Conservation (phyloP, 2,113 vertebrate species). For the Amblyopsis rosae region DNA sequence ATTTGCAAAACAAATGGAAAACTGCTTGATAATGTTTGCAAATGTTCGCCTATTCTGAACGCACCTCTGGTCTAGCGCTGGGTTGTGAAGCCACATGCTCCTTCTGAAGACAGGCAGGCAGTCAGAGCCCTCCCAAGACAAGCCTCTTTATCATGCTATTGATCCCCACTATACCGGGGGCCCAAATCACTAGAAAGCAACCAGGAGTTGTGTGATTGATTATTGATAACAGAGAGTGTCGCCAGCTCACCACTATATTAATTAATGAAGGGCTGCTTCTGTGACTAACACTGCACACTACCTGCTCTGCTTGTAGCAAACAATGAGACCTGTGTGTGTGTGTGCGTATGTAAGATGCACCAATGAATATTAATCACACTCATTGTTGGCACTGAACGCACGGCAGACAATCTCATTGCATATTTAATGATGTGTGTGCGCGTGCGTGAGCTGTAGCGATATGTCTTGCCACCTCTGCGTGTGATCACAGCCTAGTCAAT, state of each 20-base stretch:
- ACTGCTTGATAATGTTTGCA: too few relatives aligned
- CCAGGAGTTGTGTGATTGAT: constrained; percentile 47
- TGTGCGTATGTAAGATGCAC: constrained; percentile 22
- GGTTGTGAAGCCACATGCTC: constrained; percentile 17
- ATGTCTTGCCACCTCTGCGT: constrained; percentile 26
- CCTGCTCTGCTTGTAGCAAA: constrained; percentile 29
- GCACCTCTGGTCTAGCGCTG: background rate
- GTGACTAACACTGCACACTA: too few relatives aligned
- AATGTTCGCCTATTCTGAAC: too few relatives aligned
- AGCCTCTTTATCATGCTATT: constrained; percentile 51
- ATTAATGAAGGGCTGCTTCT: too few relatives aligned
- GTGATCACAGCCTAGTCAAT: constrained; percentile 28
- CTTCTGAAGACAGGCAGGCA: constrained; percentile 10
- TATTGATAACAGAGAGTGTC: constrained; percentile 54
- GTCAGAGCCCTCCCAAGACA: constrained; percentile 23
- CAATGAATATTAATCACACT: constrained; percentile 49
- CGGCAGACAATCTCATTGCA: constrained; percentile 44
- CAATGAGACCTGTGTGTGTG: constrained; percentile 18
- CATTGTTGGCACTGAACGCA: constrained; percentile 39
- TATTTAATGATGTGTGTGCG: constrained; percentile 30
- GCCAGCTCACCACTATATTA: constrained; percentile 2
- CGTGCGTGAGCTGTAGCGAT: constrained; percentile 9
- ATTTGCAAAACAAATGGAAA: too few relatives aligned
- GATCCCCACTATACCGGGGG: constrained; percentile 37
- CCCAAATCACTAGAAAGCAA: constrained; percentile 41